Percentiles rank a stretch among this genome's conserved stretches.
phyloP scores from a whole-genome alignment of 2,797 vertebrate species.

The Phrynocephalus guinanensis region DNA sequence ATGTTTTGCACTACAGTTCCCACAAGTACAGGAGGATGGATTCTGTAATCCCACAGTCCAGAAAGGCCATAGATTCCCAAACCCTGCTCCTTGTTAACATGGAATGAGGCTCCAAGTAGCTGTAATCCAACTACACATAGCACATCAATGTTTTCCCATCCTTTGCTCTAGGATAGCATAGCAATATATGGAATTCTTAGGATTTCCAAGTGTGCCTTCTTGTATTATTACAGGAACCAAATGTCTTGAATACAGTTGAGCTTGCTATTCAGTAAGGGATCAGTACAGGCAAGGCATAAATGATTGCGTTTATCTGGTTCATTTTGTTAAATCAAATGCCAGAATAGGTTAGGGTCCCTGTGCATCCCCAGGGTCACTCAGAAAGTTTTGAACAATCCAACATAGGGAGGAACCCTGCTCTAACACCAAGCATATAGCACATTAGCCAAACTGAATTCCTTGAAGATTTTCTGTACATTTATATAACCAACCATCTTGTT shows the following conservation, averaged over 20 bases:
- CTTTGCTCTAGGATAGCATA: neutral
- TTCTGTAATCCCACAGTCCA: neutral
- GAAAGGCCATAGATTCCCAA: neutral
- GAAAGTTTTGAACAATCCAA: neutral
- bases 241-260: neutral
- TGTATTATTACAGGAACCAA: neutral
- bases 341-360: neutral
- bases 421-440: neutral
- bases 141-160: neutral
- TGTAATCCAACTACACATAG: neutral
- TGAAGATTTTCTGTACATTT: constrained; percentile 5
- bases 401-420: neutral
- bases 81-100: too few relatives aligned
- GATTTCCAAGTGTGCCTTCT: neutral
- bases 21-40: neutral
- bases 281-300: neutral
- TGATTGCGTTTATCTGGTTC: neutral
- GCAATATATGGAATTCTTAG: neutral
- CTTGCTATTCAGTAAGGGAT: neutral
- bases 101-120: too few relatives aligned
- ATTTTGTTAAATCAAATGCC: neutral
- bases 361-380: neutral
- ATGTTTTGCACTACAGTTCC: too few relatives aligned
- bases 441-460: neutral
- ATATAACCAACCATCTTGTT: constrained; percentile 16